These are phyloP conservation scores for Alentia gelatinosa DNA, from an alignment of 2,888 invertebrate genomes.

Conservation along the genomic window DNA sequence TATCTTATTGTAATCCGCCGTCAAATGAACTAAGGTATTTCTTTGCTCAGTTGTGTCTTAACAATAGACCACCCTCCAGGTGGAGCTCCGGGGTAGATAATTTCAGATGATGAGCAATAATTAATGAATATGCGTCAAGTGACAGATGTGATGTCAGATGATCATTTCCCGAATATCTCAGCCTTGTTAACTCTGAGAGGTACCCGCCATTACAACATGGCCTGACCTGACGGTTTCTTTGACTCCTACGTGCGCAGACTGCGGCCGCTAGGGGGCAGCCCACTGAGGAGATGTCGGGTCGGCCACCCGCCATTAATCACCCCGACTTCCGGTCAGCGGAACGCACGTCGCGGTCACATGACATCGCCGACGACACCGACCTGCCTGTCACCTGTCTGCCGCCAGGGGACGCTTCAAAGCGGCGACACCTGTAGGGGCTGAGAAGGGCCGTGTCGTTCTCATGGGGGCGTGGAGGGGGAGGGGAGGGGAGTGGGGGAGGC, in stretches of 20 bases:
- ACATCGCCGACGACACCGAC: neutral
- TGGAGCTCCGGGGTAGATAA: too few relatives aligned
- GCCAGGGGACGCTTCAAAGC: neutral
- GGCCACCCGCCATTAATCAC: neutral
- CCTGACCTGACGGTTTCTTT: neutral
- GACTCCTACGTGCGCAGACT: neutral
- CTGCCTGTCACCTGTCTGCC: neutral
- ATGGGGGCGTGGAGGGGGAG: neutral
- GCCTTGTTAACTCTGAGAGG: neutral
- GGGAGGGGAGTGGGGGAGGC: neutral
- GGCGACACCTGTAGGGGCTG: neutral
- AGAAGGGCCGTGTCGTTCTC: constrained; percentile 6
- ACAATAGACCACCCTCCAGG: too few relatives aligned
- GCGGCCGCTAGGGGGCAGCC: neutral
- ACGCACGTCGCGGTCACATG: neutral
- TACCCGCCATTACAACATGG: neutral
- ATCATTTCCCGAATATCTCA: neutral
- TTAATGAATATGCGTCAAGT: neutral
- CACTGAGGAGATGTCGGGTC: neutral
- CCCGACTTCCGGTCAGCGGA: neutral
- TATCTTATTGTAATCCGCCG: too few relatives aligned
- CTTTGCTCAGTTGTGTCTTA: too few relatives aligned
- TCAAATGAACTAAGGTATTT: too few relatives aligned
- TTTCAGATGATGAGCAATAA: neutral
- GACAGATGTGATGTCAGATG: neutral